phyloP scores from a whole-genome alignment of 2,888 invertebrate genomes.

The Bursaphelenchus okinawaensis region DNA sequence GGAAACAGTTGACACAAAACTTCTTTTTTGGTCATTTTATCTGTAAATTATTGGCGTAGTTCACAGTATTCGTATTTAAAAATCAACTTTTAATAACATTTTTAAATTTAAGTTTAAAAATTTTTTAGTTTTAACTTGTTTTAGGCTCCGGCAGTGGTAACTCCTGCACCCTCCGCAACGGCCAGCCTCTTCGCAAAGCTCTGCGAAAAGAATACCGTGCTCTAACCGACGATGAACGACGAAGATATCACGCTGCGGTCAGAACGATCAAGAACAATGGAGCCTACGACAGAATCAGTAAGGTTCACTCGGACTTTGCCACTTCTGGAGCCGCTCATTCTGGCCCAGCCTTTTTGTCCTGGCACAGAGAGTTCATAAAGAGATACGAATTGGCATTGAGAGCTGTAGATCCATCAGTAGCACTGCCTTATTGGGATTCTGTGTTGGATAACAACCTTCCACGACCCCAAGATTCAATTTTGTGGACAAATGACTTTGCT shows the following conservation, averaged over 20 bases:
- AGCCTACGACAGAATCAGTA: constrained; percentile 32
- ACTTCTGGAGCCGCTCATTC: constrained; percentile 48
- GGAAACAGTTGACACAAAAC: too few species aligned
- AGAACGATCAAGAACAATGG: constrained; percentile 27
- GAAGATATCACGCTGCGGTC: constrained; percentile 30
- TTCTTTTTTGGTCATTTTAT: too few species aligned
- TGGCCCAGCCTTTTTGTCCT: constrained; percentile 50
- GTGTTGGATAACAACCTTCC: constrained; percentile 50
- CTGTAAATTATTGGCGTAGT: too few species aligned
- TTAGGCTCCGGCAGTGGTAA: constrained; percentile 29
- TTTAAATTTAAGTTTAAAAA: neutral
- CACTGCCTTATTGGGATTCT: constrained; percentile 59
- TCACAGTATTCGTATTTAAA: neutral
- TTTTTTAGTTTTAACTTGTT: neutral
- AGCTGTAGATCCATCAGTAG: constrained; percentile 51
- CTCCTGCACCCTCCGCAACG: constrained; percentile 33
- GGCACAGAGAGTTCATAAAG: constrained; percentile 48
- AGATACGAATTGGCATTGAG: constrained; percentile 36
- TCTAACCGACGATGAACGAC: constrained; percentile 31
- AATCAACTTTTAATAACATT: neutral
- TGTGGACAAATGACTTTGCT: constrained; percentile 39
- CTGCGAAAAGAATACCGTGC: constrained; percentile 34
- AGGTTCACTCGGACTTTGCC: constrained; percentile 44
- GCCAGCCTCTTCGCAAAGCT: constrained; percentile 33
- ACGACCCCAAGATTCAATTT: constrained; percentile 34